Conservation (phyloP, 1,140 invertebrate species). For the Caenorhabditis brenneri region DNA sequence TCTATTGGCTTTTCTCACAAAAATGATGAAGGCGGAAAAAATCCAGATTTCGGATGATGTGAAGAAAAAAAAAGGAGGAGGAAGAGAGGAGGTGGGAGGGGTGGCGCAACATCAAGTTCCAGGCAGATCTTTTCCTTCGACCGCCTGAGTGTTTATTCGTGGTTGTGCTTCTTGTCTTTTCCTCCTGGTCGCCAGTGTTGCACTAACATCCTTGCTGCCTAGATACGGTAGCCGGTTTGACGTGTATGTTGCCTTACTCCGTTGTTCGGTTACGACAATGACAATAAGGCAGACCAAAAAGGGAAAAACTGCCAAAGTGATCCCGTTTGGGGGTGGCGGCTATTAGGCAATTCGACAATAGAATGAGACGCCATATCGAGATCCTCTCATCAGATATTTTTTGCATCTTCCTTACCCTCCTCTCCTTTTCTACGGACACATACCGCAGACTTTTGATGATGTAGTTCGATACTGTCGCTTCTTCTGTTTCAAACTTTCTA, state of each 20-base stretch:
- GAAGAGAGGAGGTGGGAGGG: not conserved
- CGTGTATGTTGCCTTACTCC: constrained; percentile 35
- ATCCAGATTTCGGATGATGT: constrained; percentile 24
- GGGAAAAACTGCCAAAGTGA: constrained; percentile 36
- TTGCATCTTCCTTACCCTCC: not conserved
- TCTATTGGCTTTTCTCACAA: constrained; percentile 1
- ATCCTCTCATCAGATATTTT: constrained; percentile 33
- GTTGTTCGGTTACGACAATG: constrained; percentile 28
- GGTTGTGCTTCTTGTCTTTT: constrained; percentile 25
- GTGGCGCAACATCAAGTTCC: constrained; percentile 40
- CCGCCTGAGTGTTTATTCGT: constrained; percentile 27
- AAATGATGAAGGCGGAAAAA: constrained; percentile 18
- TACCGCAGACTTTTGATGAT: not conserved
- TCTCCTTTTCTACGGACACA: not conserved
- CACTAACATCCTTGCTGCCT: not conserved
- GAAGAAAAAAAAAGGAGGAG: not conserved
- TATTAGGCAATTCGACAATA: constrained; percentile 39
- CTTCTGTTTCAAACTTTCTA: not conserved
- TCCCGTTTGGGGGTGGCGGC: constrained; percentile 21
- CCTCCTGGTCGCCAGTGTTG: not conserved
- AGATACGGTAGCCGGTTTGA: constrained; percentile 29
- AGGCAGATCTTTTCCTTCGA: constrained; percentile 20
- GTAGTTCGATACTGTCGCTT: constrained; percentile 13
- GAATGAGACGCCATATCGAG: constrained; percentile 39
- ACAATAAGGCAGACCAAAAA: constrained; percentile 19